These are phyloP conservation scores for Calidris pygmaea DNA, from an alignment of 2,113 vertebrate genomes.

Conservation along the genomic window DNA sequence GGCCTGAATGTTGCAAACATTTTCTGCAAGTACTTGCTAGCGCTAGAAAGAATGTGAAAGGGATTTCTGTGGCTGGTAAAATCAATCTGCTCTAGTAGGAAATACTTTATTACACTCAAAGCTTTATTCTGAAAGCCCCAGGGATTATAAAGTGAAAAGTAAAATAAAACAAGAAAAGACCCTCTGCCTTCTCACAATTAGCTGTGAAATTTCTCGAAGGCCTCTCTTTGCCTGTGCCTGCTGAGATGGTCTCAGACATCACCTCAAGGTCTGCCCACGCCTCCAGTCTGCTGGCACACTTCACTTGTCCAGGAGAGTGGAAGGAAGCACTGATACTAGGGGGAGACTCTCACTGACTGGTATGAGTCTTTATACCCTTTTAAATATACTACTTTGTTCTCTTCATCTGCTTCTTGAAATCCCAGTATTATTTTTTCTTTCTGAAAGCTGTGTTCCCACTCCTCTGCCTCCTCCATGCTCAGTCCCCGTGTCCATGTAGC, in stretches of 20 bases:
- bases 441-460: not conserved
- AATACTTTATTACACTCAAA: not conserved
- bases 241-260: fast-evolving
- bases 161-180: not conserved
- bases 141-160: not conserved
- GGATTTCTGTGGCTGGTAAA: not conserved
- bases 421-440: not conserved
- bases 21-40: not conserved
- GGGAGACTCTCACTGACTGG: not conserved
- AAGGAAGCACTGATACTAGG: not conserved
- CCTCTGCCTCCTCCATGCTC: fast-evolving
- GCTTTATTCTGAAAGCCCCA: not conserved
- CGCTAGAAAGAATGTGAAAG: fast-evolving
- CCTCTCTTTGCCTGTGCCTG: not conserved
- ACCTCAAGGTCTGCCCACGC: not conserved
- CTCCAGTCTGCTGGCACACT: fast-evolving
- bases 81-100: not conserved
- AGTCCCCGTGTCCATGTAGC: fast-evolving
- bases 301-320: not conserved
- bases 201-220: not conserved
- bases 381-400: not conserved
- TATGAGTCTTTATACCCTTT: not conserved
- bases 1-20: not conserved
- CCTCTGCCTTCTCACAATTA: not conserved
- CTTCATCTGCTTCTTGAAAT: not conserved